Percentiles rank a stretch among this genome's conserved stretches.
These are phyloP conservation scores for Pachypanchax playfairii DNA, from an alignment of 2,113 vertebrate genomes.

Conservation along the genomic window DNA sequence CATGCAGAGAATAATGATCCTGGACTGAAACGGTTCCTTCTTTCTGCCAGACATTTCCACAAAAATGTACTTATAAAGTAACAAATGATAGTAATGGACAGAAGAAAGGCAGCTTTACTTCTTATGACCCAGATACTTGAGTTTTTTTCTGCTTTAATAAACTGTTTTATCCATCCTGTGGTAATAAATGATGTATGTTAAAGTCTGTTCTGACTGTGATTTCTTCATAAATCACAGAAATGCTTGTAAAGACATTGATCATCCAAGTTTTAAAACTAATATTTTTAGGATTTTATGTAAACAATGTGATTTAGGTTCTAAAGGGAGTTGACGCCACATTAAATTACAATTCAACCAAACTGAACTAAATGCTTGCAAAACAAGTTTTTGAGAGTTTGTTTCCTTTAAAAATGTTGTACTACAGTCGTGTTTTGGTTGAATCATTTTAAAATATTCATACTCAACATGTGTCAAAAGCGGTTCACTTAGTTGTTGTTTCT, in stretches of 20 bases:
- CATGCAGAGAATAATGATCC: slow-evolving; percentile 57
- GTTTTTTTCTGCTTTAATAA: slow-evolving; percentile 67
- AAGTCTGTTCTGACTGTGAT: slow-evolving; percentile 60
- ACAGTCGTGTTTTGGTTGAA: no score
- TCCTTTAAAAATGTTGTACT: no score
- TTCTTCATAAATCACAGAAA: slow-evolving; percentile 40
- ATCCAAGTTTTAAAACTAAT: slow-evolving; percentile 31
- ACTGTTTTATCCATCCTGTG: slow-evolving; percentile 60
- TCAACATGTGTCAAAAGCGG: no score
- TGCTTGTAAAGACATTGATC: slow-evolving; percentile 40
- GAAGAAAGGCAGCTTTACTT: slow-evolving; percentile 55
- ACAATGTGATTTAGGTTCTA: background rate
- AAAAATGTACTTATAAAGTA: slow-evolving; percentile 68
- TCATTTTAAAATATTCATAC: no score
- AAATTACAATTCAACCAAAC: slow-evolving; percentile 2
- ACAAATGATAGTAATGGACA: slow-evolving; percentile 57
- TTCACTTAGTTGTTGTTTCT: no score
- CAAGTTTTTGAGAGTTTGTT: no score
- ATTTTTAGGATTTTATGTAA: slow-evolving; percentile 21
- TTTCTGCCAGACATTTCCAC: slow-evolving; percentile 63
- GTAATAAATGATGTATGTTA: slow-evolving; percentile 58
- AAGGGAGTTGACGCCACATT: slow-evolving; percentile 2
- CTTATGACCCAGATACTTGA: slow-evolving; percentile 61
- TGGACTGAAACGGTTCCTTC: slow-evolving; percentile 45
- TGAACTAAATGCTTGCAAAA: slow-evolving; percentile 14